Evolutionary conservation across 2,113 vertebrate species (phyloP).

Genomic region (Scolopax mira): DNA sequence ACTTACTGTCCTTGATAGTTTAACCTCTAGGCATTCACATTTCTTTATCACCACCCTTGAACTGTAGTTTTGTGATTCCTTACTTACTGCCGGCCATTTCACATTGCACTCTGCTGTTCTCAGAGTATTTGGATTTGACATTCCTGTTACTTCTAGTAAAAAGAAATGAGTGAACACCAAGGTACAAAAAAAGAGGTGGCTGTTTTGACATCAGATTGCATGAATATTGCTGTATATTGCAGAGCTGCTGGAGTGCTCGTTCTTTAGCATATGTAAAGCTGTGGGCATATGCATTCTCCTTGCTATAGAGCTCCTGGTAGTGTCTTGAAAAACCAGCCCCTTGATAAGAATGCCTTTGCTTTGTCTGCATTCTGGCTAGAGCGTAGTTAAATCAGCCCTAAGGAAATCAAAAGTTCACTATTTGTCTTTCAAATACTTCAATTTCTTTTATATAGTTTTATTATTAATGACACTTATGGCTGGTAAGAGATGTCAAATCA

Average conservation of each 20-base stretch:
- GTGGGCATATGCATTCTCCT: not conserved
- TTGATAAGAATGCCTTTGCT: not conserved
- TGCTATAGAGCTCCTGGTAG: not conserved
- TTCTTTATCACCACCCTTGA: rapidly evolving
- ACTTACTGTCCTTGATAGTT: not conserved
- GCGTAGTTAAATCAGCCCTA: not conserved
- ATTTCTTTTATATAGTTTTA: not conserved
- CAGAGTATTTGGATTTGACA: not conserved
- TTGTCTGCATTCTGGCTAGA: not conserved
- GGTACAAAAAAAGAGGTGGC: not conserved
- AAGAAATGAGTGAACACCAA: not conserved
- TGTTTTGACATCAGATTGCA: not conserved
- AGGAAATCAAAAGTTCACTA: not conserved
- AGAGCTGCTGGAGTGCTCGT: not conserved
- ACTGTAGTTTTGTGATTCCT: not conserved
- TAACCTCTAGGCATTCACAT: not conserved
- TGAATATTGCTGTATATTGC: not conserved
- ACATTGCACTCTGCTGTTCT: not conserved
- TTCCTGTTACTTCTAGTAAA: not conserved
- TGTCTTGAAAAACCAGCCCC: not conserved
- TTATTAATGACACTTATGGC: not conserved
- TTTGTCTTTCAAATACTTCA: not conserved
- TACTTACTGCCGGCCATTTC: not conserved
- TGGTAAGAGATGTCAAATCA: not conserved
- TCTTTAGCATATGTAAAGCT: not conserved